Percentiles rank a stretch among this genome's conserved stretches.
These are phyloP conservation scores for Anthophora plumipes DNA, from an alignment of 2,888 invertebrate species.

Conservation along the genomic window DNA sequence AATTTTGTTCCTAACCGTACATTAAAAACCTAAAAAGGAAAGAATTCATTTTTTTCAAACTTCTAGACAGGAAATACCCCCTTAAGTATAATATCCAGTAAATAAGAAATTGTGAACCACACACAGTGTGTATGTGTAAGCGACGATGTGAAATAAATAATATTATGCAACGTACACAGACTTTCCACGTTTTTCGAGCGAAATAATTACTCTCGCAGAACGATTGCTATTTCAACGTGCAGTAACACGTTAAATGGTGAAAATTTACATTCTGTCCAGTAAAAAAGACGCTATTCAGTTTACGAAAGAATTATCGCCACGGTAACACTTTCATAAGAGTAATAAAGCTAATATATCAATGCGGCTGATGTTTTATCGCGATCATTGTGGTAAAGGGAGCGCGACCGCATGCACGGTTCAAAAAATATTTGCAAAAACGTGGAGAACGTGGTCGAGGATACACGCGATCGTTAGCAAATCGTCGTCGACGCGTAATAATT, in stretches of 20 bases:
- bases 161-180: neutral
- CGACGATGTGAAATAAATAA: no score
- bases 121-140: no score
- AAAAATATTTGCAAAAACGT: constrained; percentile 21
- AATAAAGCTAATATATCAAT: constrained; percentile 32
- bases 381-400: constrained; percentile 25
- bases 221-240: neutral
- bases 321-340: constrained; percentile 20
- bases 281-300: neutral
- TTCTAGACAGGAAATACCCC: no score
- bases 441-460: neutral
- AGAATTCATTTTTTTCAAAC: no score
- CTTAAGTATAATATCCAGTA: no score
- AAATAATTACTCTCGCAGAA: neutral
- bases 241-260: neutral
- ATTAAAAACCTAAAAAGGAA: no score
- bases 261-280: neutral
- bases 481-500: constrained; percentile 22
- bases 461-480: constrained; percentile 46
- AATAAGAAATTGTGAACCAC: neutral
- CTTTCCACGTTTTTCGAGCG: neutral
- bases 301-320: neutral
- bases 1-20: no score
- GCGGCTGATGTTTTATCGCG: constrained; percentile 26
- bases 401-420: neutral